Base-by-base conservation (phyloP, 2,888 invertebrate genomes). In the Pristionchus arcanus region DNA sequence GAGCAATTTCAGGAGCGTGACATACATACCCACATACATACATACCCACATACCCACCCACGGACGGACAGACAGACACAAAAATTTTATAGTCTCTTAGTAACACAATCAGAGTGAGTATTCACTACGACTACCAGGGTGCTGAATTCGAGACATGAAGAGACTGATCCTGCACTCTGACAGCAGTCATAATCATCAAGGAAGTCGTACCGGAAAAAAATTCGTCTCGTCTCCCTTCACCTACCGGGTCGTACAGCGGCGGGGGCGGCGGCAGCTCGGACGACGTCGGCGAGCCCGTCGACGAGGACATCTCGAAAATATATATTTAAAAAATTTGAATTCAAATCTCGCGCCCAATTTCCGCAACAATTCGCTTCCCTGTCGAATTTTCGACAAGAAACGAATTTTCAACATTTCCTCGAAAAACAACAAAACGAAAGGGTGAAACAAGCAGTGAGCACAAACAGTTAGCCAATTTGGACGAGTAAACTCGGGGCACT, bases 221-320 rank as follows among this genome's bases (percentile, higher is more conserved):
- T n/a, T n/a, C n/a, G n/a, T n/a, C n/a, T 49, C 9, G 42, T 13
- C 3, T 1, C 42, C 25, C 25, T 42, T 37, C 15, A 81, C 49
- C 28, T 49, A 81, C 81, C 59, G 84, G 84, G 21, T 85, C 84
- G 15, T 85, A 85, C 15, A 85, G 84, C 59, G 84, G 84, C 25
- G 83, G 83, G 15, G 31, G 31, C 31, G 84, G 84, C 55, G 84
- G 84, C n/a, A 31, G 55, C 55, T 55, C 59, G 13, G 84, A 85
- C 25, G 84, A 85, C 34, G 59, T 59, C 25, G 84, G 84, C 25
- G 84, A 85, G 49, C 81, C 81, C 34, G 84, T 49, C 59, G 84
- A 59, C 25, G 34, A 59, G 34, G 84, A 85, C 84, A 85, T 85
- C 84, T 55, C 42, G 42, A 49, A 49, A 49, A 49, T 49, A 11